Evolutionary conservation across 2,888 invertebrate species (phyloP), one percentile per base, ranked within the genome.

Genomic region (Didymodactylos carnosus): DNA sequence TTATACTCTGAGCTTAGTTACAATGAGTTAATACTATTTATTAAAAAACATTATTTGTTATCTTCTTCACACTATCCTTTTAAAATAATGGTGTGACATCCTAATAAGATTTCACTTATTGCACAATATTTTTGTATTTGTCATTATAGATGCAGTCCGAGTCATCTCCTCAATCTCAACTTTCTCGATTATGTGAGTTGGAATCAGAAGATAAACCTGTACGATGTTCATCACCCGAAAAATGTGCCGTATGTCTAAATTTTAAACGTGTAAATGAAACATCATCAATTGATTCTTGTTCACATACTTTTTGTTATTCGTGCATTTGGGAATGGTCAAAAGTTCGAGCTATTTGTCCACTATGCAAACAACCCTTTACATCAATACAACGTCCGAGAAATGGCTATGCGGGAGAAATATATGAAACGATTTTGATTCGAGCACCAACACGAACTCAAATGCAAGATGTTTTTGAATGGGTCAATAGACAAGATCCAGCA

Each of bases 241-340:
- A 62, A 35, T 62, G 62, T 62, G 62, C 62, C n/a, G 62, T 62
- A 35, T 62, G 62, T 35, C n/a, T 62, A 29, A 62, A 62, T 35
- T 35, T 35, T n/a, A 62, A 62, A 62, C 62, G 35, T 35, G n/a
- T 13, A 27, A 35, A 62, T 35, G 14, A 35, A 35, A 62, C 35
- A n/a, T 29, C 62, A n/a, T 35, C 35, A 29, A 62, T 62, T 5
- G 62, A 62, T 35, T 62, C 62, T 3, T 95, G 94, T 82, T 87
- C 91, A 82, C 94, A 95, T 83, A 89, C 90, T 81, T 95, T 94
- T 83, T 95, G 94, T 82, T 94, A 93, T 81, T 89, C 88, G 77
- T 95, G 94, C 81, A 86, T 95, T 40, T 84, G 91, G 76, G 91
- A 92, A 80, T 95, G 94, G 94, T 92, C 93, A 74, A 92, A 91